Conservation (phyloP, 2,113 vertebrate genomes). For the Carlito syrichta region DNA sequence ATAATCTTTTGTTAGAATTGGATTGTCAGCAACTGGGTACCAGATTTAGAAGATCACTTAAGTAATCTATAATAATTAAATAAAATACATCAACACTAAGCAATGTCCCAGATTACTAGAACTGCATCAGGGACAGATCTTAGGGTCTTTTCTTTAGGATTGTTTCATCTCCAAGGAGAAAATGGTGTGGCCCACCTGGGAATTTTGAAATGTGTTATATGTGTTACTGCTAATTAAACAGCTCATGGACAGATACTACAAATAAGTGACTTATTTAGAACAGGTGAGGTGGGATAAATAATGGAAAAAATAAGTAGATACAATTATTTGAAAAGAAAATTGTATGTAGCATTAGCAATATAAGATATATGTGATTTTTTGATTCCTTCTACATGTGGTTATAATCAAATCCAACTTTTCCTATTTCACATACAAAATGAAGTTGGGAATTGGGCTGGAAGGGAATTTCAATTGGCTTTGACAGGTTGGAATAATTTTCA, state of each 20-base stretch:
- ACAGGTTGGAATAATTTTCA: slow-evolving; percentile 67
- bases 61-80: neutral
- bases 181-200: neutral
- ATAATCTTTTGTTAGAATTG: neutral
- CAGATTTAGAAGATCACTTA: neutral
- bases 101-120: neutral
- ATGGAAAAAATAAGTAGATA: slow-evolving; percentile 36
- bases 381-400: slow-evolving; percentile 72
- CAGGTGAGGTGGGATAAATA: slow-evolving; percentile 28
- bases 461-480: slow-evolving; percentile 72
- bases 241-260: neutral
- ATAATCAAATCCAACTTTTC: slow-evolving; percentile 72
- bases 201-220: neutral
- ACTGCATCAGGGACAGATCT: neutral
- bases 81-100: neutral
- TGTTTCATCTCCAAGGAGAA: neutral
- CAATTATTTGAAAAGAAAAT: slow-evolving; percentile 52
- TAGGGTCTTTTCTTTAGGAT: neutral
- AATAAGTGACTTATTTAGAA: neutral
- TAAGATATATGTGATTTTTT: slow-evolving; percentile 61
- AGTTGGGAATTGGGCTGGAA: slow-evolving; percentile 64
- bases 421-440: slow-evolving; percentile 67
- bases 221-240: neutral
- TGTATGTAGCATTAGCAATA: slow-evolving; percentile 41
- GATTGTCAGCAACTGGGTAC: neutral